These are phyloP conservation scores for Drosophila teissieri DNA, from an alignment of 1,140 invertebrate species.

Conservation along the genomic window DNA sequence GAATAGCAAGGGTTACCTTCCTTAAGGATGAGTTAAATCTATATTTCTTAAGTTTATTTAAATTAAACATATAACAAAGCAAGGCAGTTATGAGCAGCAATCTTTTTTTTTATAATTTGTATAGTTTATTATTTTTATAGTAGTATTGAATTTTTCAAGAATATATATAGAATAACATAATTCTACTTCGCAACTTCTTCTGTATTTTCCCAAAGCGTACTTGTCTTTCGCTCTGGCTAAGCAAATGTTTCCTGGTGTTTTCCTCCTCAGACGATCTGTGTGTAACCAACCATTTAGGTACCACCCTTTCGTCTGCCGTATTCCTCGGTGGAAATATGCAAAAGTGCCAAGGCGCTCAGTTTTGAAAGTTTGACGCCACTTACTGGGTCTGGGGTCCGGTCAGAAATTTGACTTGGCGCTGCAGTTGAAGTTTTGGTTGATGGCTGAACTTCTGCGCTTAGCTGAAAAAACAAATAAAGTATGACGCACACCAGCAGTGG, in stretches of 20 bases:
- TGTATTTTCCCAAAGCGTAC: slow-evolving; percentile 9
- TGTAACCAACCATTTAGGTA: slow-evolving; percentile 31
- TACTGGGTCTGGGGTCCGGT: slow-evolving; percentile 58
- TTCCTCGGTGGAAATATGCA: slow-evolving; percentile 73
- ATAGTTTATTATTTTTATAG: no score
- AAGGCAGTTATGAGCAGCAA: no score
- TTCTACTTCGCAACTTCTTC: background rate
- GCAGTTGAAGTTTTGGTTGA: slow-evolving; percentile 82
- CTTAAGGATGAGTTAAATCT: no score
- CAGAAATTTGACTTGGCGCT: slow-evolving; percentile 78
- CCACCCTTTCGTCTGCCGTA: slow-evolving; percentile 38
- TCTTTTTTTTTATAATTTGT: no score
- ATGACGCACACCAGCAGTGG: slow-evolving; percentile 26
- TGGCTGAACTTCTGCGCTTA: slow-evolving; percentile 74
- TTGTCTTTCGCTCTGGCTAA: background rate
- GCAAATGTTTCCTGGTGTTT: background rate
- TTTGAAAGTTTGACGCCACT: slow-evolving; percentile 76
- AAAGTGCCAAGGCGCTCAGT: slow-evolving; percentile 69
- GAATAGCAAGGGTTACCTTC: no score
- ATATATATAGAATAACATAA: no score
- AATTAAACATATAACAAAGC: no score
- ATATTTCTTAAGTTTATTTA: no score
- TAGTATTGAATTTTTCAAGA: background rate
- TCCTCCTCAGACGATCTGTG: slow-evolving; percentile 14
- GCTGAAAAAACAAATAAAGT: slow-evolving; percentile 79